These are phyloP conservation scores for Apostichopus leukothele DNA, from an alignment of 53 echinoderm and acorn worm species.

Conservation along the genomic window DNA sequence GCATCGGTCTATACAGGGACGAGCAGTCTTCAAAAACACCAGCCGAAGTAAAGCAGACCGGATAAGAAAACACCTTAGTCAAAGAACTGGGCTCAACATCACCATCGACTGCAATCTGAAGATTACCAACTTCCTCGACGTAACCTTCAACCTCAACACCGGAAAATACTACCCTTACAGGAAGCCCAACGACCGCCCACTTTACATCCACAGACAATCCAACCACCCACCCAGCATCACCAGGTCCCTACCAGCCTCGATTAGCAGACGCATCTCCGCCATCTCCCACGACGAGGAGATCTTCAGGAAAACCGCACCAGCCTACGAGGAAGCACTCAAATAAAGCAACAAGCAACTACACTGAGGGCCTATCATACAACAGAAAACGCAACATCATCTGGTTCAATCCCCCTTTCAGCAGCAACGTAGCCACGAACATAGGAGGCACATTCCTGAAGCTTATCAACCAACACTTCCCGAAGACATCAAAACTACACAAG, in stretches of 20 bases:
- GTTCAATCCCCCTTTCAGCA: slow-evolving; percentile 61
- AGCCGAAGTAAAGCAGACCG: no score
- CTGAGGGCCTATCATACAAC: slow-evolving; percentile 30
- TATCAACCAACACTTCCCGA: slow-evolving; percentile 51
- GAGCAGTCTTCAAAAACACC: no score
- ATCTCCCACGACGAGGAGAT: slow-evolving; percentile 9
- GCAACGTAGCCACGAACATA: slow-evolving; percentile 54
- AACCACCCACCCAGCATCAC: slow-evolving; percentile 50
- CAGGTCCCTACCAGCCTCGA: slow-evolving; percentile 38
- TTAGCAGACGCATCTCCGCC: slow-evolving; percentile 33
- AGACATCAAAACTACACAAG: neutral
- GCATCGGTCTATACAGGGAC: no score
- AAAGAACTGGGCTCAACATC: no score
- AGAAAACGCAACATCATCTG: slow-evolving; percentile 53
- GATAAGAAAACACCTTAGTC: no score
- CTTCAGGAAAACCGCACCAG: slow-evolving; percentile 36
- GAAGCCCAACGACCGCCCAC: neutral
- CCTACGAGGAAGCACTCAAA: slow-evolving; percentile 50
- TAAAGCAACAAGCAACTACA: slow-evolving; percentile 41
- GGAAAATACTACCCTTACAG: neutral
- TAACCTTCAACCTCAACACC: neutral
- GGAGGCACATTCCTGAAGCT: slow-evolving; percentile 53
- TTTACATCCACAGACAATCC: slow-evolving; percentile 29
- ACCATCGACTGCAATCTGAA: neutral
- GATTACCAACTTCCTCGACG: neutral